A percentile compares a stretch with the other conserved stretches of the same genome.
These are phyloP conservation scores for Zaprionus gabonicus DNA, from an alignment of 1,140 invertebrate species.

Conservation along the genomic window DNA sequence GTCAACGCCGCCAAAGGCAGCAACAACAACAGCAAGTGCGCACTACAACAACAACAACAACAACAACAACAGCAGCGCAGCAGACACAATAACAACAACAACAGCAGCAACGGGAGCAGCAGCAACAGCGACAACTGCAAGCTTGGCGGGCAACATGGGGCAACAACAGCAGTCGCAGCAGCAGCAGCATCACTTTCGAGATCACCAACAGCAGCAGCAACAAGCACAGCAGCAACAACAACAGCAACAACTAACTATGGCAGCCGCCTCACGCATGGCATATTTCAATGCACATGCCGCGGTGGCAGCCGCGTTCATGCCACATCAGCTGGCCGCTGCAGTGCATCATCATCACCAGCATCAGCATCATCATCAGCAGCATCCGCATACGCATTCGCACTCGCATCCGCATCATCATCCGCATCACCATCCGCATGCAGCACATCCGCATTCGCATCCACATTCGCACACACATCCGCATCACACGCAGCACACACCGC, in stretches of 20 bases:
- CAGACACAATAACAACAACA: slow-evolving; percentile 10
- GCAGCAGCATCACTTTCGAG: slow-evolving; percentile 26
- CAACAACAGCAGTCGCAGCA: slow-evolving; percentile 17
- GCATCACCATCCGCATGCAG: slow-evolving; percentile 58
- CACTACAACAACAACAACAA: slow-evolving; percentile 16
- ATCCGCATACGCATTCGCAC: slow-evolving; percentile 32
- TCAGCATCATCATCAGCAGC: slow-evolving; percentile 48
- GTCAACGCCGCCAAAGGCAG: slow-evolving; percentile 43
- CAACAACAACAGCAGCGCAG: slow-evolving; percentile 33
- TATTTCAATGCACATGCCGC: slow-evolving; percentile 94
- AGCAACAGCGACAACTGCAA: slow-evolving; percentile 12
- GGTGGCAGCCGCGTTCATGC: slow-evolving; percentile 93
- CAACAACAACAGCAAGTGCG: slow-evolving; percentile 22
- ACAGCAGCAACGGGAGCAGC: slow-evolving; percentile 27
- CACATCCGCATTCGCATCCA: slow-evolving; percentile 28
- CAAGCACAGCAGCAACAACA: slow-evolving; percentile 48
- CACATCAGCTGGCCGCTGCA: slow-evolving; percentile 81
- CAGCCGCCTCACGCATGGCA: slow-evolving; percentile 91
- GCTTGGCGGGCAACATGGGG: slow-evolving; percentile 4
- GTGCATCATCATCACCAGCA: slow-evolving; percentile 68
- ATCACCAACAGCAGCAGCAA: slow-evolving; percentile 19
- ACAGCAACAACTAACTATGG: slow-evolving; percentile 86
- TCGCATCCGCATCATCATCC: slow-evolving; percentile 8
- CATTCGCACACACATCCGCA: slow-evolving; percentile 41
- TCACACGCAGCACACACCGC: slow-evolving; percentile 38